Base-by-base conservation (phyloP, 2,888 invertebrate genomes). In the Notocelia uddmanniana region DNA sequence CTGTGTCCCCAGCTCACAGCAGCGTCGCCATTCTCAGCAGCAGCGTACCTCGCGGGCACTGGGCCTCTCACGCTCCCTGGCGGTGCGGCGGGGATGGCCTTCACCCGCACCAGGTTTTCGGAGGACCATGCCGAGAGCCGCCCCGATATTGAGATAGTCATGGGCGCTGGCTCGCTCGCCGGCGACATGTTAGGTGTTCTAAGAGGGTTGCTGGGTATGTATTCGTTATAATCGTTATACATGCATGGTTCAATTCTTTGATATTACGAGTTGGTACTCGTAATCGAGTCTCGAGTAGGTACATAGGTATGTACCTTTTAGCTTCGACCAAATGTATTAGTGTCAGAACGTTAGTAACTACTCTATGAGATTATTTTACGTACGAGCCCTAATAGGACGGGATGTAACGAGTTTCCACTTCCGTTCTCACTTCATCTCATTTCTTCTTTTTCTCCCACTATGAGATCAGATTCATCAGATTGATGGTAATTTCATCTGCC, bases 131-230 rank as follows among this genome's bases (percentile, higher is more conserved):
- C 95, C 78, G 95, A 96, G 0, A 97, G 96, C 75, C 95, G 98
- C 73, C 96, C 98, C 0, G 97, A 98, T 79, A 95, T 98, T 73
- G 97, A 98, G 84, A 89, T 98, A 15, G 97, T 98, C 10, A 93
- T 97, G 87, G 97, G 97, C 0, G 95, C 96, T 15, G 96, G 97
- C 0, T 96, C 96, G 0, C 87, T 97, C 10, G 96, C 96, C 67
- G 96, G 97, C 0, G 97, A 97, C 81, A 88, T 95, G 13, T 94
- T 96, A 66, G 96, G 97, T 15, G 94, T 95, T 52, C 86, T 97
- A 76, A 90, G 96, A 55, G 91, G 94, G 70, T 85, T 96, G 19
- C 87, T 96, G 19, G 97, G 96, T 85, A 91, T 87, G 57, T 79
- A 37, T 23, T 41, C 31, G 31, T 21, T 0, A n/a, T 26, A n/a